These are phyloP conservation scores for Maniola jurtina DNA, from an alignment of 1,140 invertebrate species.

Conservation along the genomic window DNA sequence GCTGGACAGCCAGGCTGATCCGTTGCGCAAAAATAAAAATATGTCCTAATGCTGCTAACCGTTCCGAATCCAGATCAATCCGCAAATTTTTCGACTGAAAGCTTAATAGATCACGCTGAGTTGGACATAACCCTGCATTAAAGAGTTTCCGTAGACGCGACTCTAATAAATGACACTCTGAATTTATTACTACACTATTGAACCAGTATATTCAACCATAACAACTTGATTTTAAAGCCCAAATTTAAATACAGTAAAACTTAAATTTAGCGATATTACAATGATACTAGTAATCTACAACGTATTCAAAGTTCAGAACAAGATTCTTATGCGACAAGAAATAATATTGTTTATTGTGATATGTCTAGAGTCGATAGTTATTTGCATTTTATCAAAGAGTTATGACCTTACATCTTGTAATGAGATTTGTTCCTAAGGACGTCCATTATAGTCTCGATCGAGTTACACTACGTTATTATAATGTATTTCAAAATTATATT, in stretches of 20 bases:
- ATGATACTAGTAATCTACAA: slow-evolving; percentile 52
- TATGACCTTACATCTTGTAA: slow-evolving; percentile 34
- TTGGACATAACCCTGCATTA: slow-evolving; percentile 55
- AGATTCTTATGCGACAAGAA: slow-evolving; percentile 28
- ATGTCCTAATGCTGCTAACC: not conserved
- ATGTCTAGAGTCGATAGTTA: slow-evolving; percentile 39
- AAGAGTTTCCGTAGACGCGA: slow-evolving; percentile 55
- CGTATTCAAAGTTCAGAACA: slow-evolving; percentile 48
- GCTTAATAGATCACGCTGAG: slow-evolving; percentile 52
- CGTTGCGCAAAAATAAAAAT: too few species aligned
- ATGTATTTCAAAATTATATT: slow-evolving; percentile 16
- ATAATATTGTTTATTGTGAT: slow-evolving; percentile 36
- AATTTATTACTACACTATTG: slow-evolving; percentile 43
- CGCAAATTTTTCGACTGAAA: slow-evolving; percentile 3
- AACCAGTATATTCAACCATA: slow-evolving; percentile 36
- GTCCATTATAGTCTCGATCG: slow-evolving; percentile 46
- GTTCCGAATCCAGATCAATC: not conserved
- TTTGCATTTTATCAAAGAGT: slow-evolving; percentile 18
- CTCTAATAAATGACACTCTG: slow-evolving; percentile 60
- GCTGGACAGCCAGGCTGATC: too few species aligned
- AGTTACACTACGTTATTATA: slow-evolving; percentile 46
- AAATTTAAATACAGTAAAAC: slow-evolving; percentile 28
- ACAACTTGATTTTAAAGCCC: slow-evolving; percentile 26
- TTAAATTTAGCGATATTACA: slow-evolving; percentile 56
- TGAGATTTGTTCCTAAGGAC: slow-evolving; percentile 45